phyloP scores from a whole-genome alignment of 2,888 invertebrate genomes.

The Geotrupes spiniger region DNA sequence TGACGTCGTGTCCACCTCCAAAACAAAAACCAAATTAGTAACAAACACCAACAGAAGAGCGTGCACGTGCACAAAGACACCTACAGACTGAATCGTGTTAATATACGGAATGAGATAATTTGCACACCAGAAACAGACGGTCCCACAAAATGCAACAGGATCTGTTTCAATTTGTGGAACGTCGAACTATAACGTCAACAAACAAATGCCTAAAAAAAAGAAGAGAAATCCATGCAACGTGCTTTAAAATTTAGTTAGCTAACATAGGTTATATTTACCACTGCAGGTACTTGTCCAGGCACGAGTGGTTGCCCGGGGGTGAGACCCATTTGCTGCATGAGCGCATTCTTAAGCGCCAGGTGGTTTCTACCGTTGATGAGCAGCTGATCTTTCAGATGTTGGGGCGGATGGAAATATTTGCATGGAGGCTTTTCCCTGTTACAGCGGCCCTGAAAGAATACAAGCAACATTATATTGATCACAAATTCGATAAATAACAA shows the following conservation, averaged over 20 bases:
- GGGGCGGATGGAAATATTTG: conserved; percentile 99
- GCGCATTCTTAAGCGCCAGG: conserved; percentile 96
- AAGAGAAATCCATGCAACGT: conserved; percentile 20
- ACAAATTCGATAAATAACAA: too few species aligned
- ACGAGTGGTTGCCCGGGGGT: conserved; percentile 87
- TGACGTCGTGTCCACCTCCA: conserved; percentile 57
- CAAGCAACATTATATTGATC: too few species aligned
- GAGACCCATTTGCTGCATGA: conserved; percentile 95
- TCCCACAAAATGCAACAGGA: conserved; percentile 2
- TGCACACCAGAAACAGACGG: neutral
- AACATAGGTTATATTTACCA: conserved; percentile 65
- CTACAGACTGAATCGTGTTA: conserved; percentile 16
- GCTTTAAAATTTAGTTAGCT: conserved; percentile 9
- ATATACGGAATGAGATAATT: neutral
- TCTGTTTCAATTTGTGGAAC: too few species aligned
- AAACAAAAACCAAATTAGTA: conserved; percentile 46
- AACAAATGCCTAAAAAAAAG: conserved; percentile 19
- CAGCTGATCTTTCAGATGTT: conserved; percentile 99
- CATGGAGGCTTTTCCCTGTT: conserved; percentile 99
- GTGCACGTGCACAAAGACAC: conserved; percentile 20
- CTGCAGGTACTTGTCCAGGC: conserved; percentile 89
- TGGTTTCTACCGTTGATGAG: conserved; percentile 99
- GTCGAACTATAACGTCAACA: too few species aligned
- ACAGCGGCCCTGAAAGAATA: conserved; percentile 89
- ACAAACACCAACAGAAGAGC: conserved; percentile 23